A percentile compares a stretch with the other conserved stretches of the same genome.
phyloP scores from a whole-genome alignment of 2,888 invertebrate genomes.

The Coecobrya sp. region DNA sequence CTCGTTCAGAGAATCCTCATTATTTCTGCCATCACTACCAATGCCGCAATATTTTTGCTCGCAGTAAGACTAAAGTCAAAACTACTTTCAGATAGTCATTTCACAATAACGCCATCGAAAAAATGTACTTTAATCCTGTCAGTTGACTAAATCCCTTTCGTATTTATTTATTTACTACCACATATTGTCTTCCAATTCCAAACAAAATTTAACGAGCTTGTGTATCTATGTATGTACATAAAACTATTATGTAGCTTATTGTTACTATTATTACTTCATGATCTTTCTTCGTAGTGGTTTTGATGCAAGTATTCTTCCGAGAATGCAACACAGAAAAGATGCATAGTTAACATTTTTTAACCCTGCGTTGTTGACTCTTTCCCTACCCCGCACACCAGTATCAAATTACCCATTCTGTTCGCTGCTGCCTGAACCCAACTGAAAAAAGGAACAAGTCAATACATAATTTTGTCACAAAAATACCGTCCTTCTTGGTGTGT shows the following conservation, averaged over 20 bases:
- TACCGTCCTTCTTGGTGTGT: not conserved
- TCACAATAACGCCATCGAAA: not conserved
- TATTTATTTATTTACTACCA: not conserved
- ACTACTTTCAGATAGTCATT: constrained; percentile 13
- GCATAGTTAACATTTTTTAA: constrained; percentile 40
- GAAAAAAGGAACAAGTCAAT: constrained; percentile 59
- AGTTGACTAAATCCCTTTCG: not conserved
- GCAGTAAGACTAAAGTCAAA: not conserved
- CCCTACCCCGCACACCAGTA: constrained; percentile 53
- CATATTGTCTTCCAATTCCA: constrained; percentile 12
- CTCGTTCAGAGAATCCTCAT: no score
- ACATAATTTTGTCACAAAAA: constrained; percentile 64
- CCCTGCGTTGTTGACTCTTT: not conserved
- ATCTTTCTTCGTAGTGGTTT: not conserved
- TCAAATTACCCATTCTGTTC: constrained; percentile 66
- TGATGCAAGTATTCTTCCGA: not conserved
- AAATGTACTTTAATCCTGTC: not conserved
- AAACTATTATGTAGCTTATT: not conserved
- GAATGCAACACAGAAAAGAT: not conserved
- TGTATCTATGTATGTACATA: not conserved
- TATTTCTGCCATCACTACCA: no score
- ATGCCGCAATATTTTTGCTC: not conserved
- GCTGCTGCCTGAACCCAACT: not conserved
- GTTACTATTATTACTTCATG: constrained; percentile 37
- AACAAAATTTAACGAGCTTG: constrained; percentile 26